Evolutionary conservation across 2,113 vertebrate genomes (phyloP).

Genomic region (Cinclus mexicanus): DNA sequence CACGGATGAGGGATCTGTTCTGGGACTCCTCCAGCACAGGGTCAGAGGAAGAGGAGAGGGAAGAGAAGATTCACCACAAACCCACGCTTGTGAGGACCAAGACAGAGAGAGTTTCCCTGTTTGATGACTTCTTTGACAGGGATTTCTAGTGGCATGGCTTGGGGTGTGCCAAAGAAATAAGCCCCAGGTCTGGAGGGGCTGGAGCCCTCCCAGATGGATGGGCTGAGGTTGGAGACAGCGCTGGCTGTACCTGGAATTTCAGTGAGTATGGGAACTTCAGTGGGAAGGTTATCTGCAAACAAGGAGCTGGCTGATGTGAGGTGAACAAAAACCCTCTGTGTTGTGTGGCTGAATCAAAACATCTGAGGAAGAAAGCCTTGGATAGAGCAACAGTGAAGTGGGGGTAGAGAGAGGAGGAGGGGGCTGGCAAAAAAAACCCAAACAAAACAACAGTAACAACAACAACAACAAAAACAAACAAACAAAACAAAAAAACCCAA

Average conservation of each 20-base stretch:
- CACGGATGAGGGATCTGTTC: slow-evolving; percentile 59
- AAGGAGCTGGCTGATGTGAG: neutral
- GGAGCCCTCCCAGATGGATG: neutral
- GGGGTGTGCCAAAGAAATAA: neutral
- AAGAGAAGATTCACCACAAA: neutral
- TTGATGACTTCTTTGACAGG: slow-evolving; percentile 74
- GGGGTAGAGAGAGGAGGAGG: neutral
- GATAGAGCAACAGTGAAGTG: neutral
- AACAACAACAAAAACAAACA: neutral
- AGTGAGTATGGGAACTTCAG: rapidly evolving
- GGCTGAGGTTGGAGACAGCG: rapidly evolving
- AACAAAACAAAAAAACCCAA: too few relatives aligned
- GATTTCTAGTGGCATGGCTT: slow-evolving; percentile 14
- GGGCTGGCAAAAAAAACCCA: neutral
- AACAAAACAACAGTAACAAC: too few relatives aligned
- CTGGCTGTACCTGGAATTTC: neutral
- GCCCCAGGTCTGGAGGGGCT: neutral
- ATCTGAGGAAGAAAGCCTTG: neutral
- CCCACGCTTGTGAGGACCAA: slow-evolving; percentile 75
- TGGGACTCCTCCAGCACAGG: slow-evolving; percentile 78
- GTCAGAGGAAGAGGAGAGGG: slow-evolving; percentile 48
- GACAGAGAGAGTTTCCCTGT: slow-evolving; percentile 71
- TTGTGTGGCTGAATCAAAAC: neutral
- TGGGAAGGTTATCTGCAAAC: neutral
- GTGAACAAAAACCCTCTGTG: neutral